Evolutionary conservation across 2,797 vertebrate species (phyloP), one percentile per base, ranked within the genome.

Genomic region (Myotis pilosus): DNA sequence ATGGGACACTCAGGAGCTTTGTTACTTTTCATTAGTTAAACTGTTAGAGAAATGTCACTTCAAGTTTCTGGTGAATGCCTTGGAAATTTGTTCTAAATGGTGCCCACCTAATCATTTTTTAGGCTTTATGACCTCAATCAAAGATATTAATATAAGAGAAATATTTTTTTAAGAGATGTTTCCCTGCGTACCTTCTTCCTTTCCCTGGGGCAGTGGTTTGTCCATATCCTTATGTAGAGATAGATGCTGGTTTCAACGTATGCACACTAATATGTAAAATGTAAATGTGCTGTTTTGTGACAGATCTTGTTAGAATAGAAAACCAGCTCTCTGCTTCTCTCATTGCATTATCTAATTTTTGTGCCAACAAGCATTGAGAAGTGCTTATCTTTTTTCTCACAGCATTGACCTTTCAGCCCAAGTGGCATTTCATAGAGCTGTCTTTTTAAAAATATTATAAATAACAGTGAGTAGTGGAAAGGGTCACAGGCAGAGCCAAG

Each of bases 401-500:
- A 28, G 20, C 51, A 47, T 30, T 90, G 72, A 85, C 38, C 66
- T 91, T 76, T 83, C 69, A 72, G 8, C 55, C 23, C 66, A 62
- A 38, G 76, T 66, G 20, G 23, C 38, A 41, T 79, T 92, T 93
- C 79, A 53, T 66, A 85, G 66, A 83, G 16, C 79, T 86, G 72
- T 4, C 25, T 91, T 94, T 88, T 87, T 16, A 49, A 25, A 62
- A 95, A 84, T 79, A 64, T 44, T 60, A 4, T 44, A 89, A 41
- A 74, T 95, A 57, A 84, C 86, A 78, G 33, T 51, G 49, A 87
- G 38, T 28, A n/a, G 23, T 44, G 60, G 62, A 47, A 84, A 41
- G n/a, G 22, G 51, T 15, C 53, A 36, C 33, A 94, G 82, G 72
- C 76, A 82, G 55, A 94, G 64, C 22, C 53, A 94, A 92, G 75